Conservation (phyloP, 2,888 invertebrate species). For the Zaprionus bogoriensis region DNA sequence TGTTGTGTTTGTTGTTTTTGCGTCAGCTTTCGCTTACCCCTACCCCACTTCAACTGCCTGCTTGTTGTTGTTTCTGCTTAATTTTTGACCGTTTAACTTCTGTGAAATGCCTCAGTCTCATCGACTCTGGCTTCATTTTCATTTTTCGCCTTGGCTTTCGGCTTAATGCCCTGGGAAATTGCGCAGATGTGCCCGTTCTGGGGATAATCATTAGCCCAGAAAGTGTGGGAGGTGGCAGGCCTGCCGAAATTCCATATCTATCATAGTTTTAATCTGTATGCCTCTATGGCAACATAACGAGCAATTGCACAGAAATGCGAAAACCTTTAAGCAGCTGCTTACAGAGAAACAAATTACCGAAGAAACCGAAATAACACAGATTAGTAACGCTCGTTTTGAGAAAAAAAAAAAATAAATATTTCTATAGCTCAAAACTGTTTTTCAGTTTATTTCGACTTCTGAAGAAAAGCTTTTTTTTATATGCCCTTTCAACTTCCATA, state of each 20-base stretch:
- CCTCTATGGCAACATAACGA: slow-evolving; percentile 1
- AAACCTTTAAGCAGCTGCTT: slow-evolving; percentile 15
- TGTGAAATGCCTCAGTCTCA: slow-evolving; percentile 45
- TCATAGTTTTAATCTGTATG: slow-evolving; percentile 54
- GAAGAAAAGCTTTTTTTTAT: no score
- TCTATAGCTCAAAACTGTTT: no score
- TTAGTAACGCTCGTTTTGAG: no score
- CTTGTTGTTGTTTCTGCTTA: slow-evolving; percentile 45
- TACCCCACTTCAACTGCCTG: not conserved
- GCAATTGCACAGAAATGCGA: not conserved
- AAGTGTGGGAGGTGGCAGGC: not conserved
- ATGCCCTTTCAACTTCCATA: no score
- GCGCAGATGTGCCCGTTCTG: slow-evolving; percentile 45
- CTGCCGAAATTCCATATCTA: slow-evolving; percentile 39
- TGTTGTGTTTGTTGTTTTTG: not conserved
- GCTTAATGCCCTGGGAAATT: slow-evolving; percentile 64
- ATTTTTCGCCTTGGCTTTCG: slow-evolving; percentile 22
- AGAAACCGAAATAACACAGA: no score
- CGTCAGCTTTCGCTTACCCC: slow-evolving; percentile 9
- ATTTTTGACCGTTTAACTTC: slow-evolving; percentile 73
- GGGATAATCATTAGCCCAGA: slow-evolving; percentile 38
- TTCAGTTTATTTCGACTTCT: no score
- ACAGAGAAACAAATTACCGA: not conserved
- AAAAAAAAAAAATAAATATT: no score
- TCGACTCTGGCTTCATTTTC: not conserved